phyloP scores from a whole-genome alignment of 2,888 invertebrate genomes.

The Calliopum simillimum region DNA sequence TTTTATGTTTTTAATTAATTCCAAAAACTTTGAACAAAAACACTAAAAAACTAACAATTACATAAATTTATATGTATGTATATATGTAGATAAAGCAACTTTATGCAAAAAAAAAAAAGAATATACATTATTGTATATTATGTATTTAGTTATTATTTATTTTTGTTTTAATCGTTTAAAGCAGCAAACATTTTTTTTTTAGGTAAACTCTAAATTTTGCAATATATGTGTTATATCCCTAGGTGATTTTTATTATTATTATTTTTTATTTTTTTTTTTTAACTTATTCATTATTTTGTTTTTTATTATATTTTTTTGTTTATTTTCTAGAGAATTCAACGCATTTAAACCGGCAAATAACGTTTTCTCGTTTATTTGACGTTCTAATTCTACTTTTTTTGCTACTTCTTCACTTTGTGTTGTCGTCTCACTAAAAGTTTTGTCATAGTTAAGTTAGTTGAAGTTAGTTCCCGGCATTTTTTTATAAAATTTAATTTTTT shows the following conservation, averaged over 20 bases:
- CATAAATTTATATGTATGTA: conserved; percentile 27
- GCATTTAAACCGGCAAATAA: no score
- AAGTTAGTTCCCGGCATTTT: no score
- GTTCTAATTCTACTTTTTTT: no score
- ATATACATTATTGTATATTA: not conserved
- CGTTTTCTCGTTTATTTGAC: no score
- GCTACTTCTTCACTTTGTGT: no score
- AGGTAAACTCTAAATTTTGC: conserved; percentile 4
- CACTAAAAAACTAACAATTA: conserved; percentile 34
- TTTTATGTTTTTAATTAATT: not conserved
- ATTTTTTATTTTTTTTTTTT: not conserved
- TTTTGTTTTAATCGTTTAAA: no score
- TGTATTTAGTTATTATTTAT: no score
- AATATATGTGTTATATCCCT: conserved; percentile 16
- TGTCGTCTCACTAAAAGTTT: no score
- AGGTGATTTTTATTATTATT: no score
- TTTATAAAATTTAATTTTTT: no score
- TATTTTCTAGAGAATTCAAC: no score
- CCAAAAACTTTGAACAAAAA: conserved; percentile 22
- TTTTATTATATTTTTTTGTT: not conserved
- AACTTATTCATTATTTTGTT: not conserved
- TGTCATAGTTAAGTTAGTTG: no score
- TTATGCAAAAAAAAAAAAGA: conserved; percentile 26
- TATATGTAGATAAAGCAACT: conserved; percentile 25
- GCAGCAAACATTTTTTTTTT: not conserved